Base-by-base conservation (phyloP, 2,797 vertebrate genomes). In the Dryobates pubescens region DNA sequence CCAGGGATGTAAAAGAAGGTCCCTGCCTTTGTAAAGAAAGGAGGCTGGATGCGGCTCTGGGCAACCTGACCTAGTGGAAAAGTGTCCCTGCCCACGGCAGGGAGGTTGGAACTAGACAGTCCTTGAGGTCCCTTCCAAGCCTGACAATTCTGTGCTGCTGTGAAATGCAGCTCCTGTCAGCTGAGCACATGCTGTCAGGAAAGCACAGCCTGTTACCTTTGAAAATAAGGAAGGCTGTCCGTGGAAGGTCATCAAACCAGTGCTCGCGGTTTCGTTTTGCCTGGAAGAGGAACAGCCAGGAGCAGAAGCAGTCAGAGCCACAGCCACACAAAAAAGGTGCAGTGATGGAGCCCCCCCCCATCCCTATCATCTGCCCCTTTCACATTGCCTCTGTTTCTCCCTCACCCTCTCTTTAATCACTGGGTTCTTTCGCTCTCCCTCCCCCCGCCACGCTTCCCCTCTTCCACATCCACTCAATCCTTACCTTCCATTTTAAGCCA, bases 171-270 rank as follows among this genome's bases (percentile, higher is more conserved):
- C 18, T 81, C 22, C 41, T 77, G 45, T 1, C 59, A 71, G 45
- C 10, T 83, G 64, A 65, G 5, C 30, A 27, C 5, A 10, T 0
- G 17, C 34, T 29, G 20, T 22, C 49, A 47, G 12, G n/a, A 57
- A 63, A 68, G 56, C 38, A 56, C 11, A 68, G 41, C 14, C 51
- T 20, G 23, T 88, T 95, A 98, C 99, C 99, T 98, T 99, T 99
- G 86, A 99, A 99, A 94, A 99, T 99, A 73, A 99, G 98, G 97
- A 99, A 98, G 5, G 99, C 98, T 3, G 99, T 99, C 70, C 98
- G 98, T 34, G 99, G 99, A 59, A 99, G 98, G 69, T 99, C 99
- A 82, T 99, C 99, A 91, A 99, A 99, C 99, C 99, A 99, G 93
- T 99, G 98, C 75, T 99, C 98, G 3, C 98, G 97, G 84, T 98